Conservation (phyloP, 2,797 vertebrate genomes). For the Danio kyathit region DNA sequence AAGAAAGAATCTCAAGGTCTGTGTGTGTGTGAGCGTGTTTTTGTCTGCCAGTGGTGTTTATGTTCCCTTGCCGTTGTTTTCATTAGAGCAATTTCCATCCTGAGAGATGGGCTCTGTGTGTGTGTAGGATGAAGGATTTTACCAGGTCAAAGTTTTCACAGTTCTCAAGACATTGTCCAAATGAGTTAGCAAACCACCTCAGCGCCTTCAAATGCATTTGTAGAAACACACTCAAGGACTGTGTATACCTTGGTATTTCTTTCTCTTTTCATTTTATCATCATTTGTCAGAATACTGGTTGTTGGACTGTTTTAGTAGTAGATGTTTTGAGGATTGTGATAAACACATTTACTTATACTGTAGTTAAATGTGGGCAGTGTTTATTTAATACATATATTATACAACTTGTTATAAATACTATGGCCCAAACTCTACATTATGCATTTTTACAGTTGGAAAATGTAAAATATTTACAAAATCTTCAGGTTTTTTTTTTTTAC, state of each 20-base stretch:
- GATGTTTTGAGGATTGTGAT: neutral
- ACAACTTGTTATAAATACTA: too few relatives aligned
- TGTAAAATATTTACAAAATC: too few relatives aligned
- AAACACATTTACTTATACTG: neutral
- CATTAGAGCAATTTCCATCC: constrained; percentile 53
- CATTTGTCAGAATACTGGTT: neutral
- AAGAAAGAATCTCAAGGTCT: constrained; percentile 36
- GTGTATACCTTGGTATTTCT: neutral
- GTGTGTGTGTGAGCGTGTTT: constrained; percentile 29
- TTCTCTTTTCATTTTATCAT: neutral
- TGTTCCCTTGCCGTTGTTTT: constrained; percentile 49
- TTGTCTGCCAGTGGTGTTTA: constrained; percentile 47
- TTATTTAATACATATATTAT: too few relatives aligned
- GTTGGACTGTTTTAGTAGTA: neutral
- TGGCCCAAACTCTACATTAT: too few relatives aligned
- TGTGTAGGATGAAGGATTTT: constrained; percentile 36
- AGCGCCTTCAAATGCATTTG: neutral
- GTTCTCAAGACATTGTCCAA: constrained; percentile 51
- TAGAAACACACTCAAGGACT: neutral
- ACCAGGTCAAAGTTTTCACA: constrained; percentile 46
- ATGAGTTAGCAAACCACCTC: constrained; percentile 40
- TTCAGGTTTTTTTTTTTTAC: too few relatives aligned
- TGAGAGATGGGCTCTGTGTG: constrained; percentile 45
- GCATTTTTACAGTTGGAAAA: too few relatives aligned
- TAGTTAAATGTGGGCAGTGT: too few relatives aligned